phyloP scores from a whole-genome alignment of 2,113 vertebrate species.

The Brachyhypopomus occidentalis region DNA sequence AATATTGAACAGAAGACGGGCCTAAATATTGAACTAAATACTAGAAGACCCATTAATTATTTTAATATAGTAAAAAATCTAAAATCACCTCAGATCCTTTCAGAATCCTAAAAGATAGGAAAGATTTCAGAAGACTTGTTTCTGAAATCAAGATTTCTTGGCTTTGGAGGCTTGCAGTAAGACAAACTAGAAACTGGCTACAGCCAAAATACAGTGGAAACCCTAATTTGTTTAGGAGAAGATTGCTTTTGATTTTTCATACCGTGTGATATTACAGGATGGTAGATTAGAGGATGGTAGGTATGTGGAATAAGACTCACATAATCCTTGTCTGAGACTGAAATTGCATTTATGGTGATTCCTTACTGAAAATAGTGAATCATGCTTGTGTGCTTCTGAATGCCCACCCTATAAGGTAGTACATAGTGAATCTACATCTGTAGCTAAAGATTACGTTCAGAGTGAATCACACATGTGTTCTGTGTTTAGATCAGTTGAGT shows the following conservation, averaged over 20 bases:
- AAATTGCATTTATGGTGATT: no score
- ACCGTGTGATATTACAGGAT: not conserved
- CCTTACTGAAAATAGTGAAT: no score
- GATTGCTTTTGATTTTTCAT: no score
- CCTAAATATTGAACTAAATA: not conserved
- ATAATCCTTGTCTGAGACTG: no score
- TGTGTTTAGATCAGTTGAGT: not conserved
- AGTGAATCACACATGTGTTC: slow-evolving; percentile 7
- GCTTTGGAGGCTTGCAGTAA: not conserved
- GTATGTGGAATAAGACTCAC: no score
- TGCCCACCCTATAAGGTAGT: not conserved
- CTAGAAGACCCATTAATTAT: slow-evolving; percentile 27
- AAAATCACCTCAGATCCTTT: slow-evolving; percentile 14
- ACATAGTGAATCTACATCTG: not conserved
- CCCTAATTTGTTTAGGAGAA: no score
- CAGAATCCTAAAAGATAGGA: slow-evolving; percentile 37
- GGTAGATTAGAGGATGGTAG: no score
- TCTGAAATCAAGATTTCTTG: slow-evolving; percentile 27
- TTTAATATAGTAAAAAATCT: not conserved
- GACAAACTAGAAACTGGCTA: not conserved
- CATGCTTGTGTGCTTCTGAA: not conserved
- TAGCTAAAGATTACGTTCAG: not conserved
- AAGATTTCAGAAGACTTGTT: slow-evolving; percentile 31
- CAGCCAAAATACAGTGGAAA: not conserved
- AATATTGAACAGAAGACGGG: not conserved